A percentile compares a stretch with the other conserved stretches of the same genome.
phyloP scores from a whole-genome alignment of 2,113 vertebrate species.

The Pyxicephalus adspersus region DNA sequence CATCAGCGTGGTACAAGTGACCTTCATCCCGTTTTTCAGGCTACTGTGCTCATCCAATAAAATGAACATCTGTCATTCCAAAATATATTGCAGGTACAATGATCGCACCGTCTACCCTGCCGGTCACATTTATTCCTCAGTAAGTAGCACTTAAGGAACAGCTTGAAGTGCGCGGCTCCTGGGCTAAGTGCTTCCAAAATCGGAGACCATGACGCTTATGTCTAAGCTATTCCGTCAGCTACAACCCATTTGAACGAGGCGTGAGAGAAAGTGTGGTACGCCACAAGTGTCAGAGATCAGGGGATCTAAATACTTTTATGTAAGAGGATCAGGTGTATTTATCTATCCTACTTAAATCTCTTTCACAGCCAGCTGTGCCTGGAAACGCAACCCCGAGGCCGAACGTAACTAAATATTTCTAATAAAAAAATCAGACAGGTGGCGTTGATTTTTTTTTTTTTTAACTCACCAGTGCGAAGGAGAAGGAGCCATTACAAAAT shows the following conservation, averaged over 20 bases:
- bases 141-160: slow-evolving; percentile 14
- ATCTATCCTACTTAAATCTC: slow-evolving; percentile 22
- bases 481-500: too few relatives aligned
- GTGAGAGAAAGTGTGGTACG: neutral
- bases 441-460: too few relatives aligned
- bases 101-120: neutral
- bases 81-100: neutral
- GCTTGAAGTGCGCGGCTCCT: neutral
- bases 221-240: neutral
- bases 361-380: slow-evolving; percentile 16
- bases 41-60: too few relatives aligned
- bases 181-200: slow-evolving; percentile 31
- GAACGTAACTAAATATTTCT: neutral
- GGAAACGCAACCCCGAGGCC: too few relatives aligned
- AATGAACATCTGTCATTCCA: neutral
- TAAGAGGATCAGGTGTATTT: slow-evolving; percentile 34
- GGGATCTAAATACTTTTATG: slow-evolving; percentile 11
- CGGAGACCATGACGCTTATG: slow-evolving; percentile 2
- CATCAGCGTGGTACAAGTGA: neutral
- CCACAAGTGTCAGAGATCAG: slow-evolving; percentile 14
- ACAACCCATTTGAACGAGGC: too few relatives aligned
- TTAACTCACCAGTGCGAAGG: too few relatives aligned
- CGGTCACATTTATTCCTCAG: neutral
- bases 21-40: neutral
- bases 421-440: too few relatives aligned